phyloP scores from a whole-genome alignment of 2,797 vertebrate genomes.

The Prionace glauca region DNA sequence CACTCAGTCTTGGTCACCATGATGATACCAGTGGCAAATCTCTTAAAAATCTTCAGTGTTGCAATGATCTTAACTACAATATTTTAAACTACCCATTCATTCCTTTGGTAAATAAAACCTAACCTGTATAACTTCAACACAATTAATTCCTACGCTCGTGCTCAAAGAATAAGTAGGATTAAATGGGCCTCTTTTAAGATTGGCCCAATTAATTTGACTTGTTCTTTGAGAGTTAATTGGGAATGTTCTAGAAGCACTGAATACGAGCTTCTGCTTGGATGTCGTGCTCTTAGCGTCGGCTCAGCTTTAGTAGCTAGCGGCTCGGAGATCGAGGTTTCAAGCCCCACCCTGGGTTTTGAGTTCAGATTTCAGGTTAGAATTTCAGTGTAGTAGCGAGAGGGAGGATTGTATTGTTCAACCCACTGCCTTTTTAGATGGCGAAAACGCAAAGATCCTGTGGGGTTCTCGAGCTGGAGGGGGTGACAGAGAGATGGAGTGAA shows the following conservation, averaged over 20 bases:
- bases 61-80: neutral
- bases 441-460: neutral
- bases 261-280: neutral
- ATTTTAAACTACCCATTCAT: neutral
- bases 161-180: neutral
- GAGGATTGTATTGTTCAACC: neutral
- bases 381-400: neutral
- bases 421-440: neutral
- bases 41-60: neutral
- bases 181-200: neutral
- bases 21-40: neutral
- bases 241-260: neutral
- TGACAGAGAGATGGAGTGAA: neutral
- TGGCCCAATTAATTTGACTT: too few species aligned
- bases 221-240: neutral
- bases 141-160: neutral
- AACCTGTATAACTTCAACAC: neutral
- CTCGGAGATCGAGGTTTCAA: neutral
- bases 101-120: neutral
- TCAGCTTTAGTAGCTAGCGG: neutral
- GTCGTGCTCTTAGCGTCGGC: too few species aligned
- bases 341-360: neutral
- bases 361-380: neutral
- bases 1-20: neutral
- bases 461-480: neutral